Evolutionary conservation across 1,140 invertebrate species (phyloP), one percentile per base, ranked within the genome.

Genomic region (Hycleus phaleratus): DNA sequence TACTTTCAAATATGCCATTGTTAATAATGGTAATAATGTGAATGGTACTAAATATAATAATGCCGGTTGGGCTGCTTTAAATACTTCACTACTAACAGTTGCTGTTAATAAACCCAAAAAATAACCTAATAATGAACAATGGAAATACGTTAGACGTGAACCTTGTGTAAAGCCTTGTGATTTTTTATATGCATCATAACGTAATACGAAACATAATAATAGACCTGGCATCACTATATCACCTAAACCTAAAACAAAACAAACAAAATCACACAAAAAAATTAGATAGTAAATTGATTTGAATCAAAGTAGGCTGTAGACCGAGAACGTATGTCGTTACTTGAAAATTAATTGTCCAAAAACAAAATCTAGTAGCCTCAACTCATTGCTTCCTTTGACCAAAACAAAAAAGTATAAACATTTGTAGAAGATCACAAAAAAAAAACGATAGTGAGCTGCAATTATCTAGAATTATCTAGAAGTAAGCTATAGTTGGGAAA

Each of bases 221-320:
- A 98, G 77, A 3, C 95, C 95, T n/a, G 95, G 95, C 94, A 97
- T 97, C 11, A 97, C 95, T 61, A 98, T 94, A 75, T 97, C 94
- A 32, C 95, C 95, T 8, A 98, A 80, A 60, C 95, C 80, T 81
- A 62, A 11, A 63, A 67, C 46, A 56, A 5, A 18, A 18, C 18
- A 18, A 18, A 18, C 18, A 38, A 46, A 53, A 49, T 26, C 10
- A 40, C 18, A 40, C 47, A 11, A 46, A 54, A 38, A 8, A 54
- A 54, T 38, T 26, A 8, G 18, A 42, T 42, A n/a, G 4, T 42
- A 2, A 12, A 24, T 48, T 12, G 12, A 1, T 54, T 18, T 18
- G 1, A 18, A 18, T 18, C 18, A 18, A 18, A 18, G 18, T 18
- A 18, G 18, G 18, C 18, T 18, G 18, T 18, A 18, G 18, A 18